These are phyloP conservation scores for Brachylomia viminalis DNA, from an alignment of 2,888 invertebrate species.

Conservation along the genomic window DNA sequence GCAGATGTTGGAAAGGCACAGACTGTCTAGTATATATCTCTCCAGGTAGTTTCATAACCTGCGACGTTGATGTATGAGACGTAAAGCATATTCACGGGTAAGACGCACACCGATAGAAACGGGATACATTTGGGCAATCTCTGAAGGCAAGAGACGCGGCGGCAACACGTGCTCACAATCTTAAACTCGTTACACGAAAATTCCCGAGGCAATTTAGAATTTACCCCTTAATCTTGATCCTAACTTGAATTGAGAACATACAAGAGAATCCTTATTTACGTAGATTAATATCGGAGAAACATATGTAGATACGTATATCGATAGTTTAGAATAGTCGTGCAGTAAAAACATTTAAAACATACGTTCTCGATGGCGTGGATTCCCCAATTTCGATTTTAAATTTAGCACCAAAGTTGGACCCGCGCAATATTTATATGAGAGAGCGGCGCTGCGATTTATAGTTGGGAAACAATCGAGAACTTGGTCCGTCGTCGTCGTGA, in stretches of 20 bases:
- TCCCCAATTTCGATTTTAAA: constrained; percentile 85
- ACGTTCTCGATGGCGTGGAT: constrained; percentile 75
- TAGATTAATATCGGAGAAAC: constrained; percentile 72
- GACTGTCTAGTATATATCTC: constrained; percentile 82
- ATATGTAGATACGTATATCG: constrained; percentile 56
- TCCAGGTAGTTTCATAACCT: constrained; percentile 83
- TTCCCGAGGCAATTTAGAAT: constrained; percentile 84
- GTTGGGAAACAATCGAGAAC: constrained; percentile 88
- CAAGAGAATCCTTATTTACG: constrained; percentile 73
- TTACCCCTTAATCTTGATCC: constrained; percentile 81
- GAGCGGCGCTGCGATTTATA: constrained; percentile 86
- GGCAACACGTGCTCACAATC: constrained; percentile 86
- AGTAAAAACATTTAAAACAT: constrained; percentile 71
- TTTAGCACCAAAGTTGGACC: constrained; percentile 86
- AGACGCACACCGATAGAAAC: constrained; percentile 71
- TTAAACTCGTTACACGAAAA: constrained; percentile 85
- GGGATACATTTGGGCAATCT: constrained; percentile 83
- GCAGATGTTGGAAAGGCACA: constrained; percentile 69
- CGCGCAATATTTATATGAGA: constrained; percentile 88
- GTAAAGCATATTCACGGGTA: constrained; percentile 69
- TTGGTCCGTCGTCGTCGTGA: constrained; percentile 88
- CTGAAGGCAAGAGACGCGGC: constrained; percentile 73
- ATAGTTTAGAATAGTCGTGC: constrained; percentile 59
- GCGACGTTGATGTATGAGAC: constrained; percentile 85
- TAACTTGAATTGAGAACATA: constrained; percentile 74